Evolutionary conservation across 2,113 vertebrate species (phyloP).

Genomic region (Tretioscincus oriximinensis): DNA sequence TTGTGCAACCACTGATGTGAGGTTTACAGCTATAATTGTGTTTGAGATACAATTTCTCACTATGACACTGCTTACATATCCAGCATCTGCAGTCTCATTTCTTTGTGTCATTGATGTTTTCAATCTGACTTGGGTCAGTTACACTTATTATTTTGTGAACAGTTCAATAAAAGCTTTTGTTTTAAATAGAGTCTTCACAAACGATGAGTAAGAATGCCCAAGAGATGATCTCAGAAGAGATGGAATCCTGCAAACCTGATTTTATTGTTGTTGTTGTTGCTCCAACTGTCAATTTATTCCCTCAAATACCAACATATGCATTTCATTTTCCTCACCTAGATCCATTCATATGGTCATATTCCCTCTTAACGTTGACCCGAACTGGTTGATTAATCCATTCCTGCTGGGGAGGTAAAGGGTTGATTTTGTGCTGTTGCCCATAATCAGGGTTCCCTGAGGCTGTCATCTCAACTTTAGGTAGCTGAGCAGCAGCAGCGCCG

Average conservation of each 20-base stretch:
- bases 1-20: too few relatives aligned
- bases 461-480: conserved; percentile 98
- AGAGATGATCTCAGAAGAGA: too few relatives aligned
- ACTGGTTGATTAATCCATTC: conserved; percentile 96
- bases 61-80: too few relatives aligned
- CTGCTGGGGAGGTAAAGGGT: conserved; percentile 91
- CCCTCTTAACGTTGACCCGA: conserved; percentile 92
- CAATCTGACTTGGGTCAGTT: not conserved
- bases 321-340: conserved; percentile 81
- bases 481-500: conserved; percentile 87
- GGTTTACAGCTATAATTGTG: too few relatives aligned
- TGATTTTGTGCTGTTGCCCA: conserved; percentile 96
- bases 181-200: not conserved
- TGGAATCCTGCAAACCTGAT: not conserved
- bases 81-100: not conserved
- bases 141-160: not conserved
- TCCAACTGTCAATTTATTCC: not conserved
- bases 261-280: not conserved
- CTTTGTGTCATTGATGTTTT: not conserved
- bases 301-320: not conserved
- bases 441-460: conserved; percentile 97
- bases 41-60: too few relatives aligned
- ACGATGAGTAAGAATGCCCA: not conserved
- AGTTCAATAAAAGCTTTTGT: not conserved
- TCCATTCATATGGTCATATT: conserved; percentile 98